phyloP scores from a whole-genome alignment of 2,113 vertebrate species.

The Pachycephala philippinensis region DNA sequence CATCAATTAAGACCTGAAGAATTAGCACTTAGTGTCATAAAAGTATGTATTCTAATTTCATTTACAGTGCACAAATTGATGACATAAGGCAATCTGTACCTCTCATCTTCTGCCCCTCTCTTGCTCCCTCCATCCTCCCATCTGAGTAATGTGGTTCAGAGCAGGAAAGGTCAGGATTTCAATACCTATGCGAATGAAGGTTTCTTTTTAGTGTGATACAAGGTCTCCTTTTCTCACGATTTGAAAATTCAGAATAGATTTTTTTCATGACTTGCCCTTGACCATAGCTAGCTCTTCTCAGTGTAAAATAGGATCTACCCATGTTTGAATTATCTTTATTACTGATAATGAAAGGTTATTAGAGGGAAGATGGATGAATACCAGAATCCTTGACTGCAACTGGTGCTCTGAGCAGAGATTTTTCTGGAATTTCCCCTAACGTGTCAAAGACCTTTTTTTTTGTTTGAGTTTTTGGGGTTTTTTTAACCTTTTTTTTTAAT shows the following conservation, averaged over 20 bases:
- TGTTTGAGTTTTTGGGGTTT: rapidly evolving
- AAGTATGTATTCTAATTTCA: constrained; percentile 24
- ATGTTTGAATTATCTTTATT: not conserved
- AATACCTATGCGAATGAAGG: not conserved
- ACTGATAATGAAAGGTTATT: not conserved
- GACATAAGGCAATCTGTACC: constrained; percentile 13
- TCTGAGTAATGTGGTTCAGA: not conserved
- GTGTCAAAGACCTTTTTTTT: not conserved
- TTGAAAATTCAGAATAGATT: constrained; percentile 15
- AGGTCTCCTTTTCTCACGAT: not conserved
- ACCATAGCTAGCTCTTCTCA: not conserved
- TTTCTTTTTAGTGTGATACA: not conserved
- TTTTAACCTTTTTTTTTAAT: not conserved
- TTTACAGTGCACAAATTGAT: constrained; percentile 17
- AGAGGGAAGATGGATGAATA: not conserved
- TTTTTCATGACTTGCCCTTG: not conserved
- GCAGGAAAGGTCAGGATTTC: constrained; percentile 35
- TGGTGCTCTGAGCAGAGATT: not conserved
- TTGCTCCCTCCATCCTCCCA: not conserved
- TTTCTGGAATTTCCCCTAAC: not conserved
- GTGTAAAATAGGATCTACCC: not conserved
- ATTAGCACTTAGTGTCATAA: constrained; percentile 44
- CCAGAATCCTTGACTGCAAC: not conserved
- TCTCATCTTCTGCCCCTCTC: not conserved
- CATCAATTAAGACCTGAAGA: constrained; percentile 46